phyloP scores from a whole-genome alignment of 2,797 vertebrate species.

The Lateolabrax maculatus region DNA sequence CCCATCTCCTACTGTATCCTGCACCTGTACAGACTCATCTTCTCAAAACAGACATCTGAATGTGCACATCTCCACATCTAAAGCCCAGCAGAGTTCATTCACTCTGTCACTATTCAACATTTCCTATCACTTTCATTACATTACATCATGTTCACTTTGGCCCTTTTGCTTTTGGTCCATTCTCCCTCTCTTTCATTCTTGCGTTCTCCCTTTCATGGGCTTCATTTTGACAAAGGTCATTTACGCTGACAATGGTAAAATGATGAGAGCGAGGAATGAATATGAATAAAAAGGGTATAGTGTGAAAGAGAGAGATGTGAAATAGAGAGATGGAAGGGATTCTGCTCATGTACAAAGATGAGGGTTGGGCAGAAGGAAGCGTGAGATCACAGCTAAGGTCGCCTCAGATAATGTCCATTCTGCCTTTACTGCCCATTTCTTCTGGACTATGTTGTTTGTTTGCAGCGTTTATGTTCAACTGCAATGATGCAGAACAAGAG shows the following conservation, averaged over 20 bases:
- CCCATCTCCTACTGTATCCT: background rate
- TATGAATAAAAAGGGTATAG: constrained; percentile 1
- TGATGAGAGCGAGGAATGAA: constrained; percentile 26
- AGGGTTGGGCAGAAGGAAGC: background rate
- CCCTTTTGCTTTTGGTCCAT: constrained; percentile 11
- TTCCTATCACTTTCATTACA: constrained; percentile 50
- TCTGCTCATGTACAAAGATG: background rate
- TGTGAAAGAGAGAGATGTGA: background rate
- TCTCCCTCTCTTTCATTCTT: background rate
- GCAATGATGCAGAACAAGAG: background rate
- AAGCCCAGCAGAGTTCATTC: background rate
- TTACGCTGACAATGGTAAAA: constrained; percentile 23
- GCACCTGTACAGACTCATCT: background rate
- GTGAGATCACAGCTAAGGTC: background rate
- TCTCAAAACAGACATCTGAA: background rate
- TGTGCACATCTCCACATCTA: background rate
- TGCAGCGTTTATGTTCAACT: background rate
- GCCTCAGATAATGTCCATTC: background rate
- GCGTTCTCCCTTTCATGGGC: constrained; percentile 18
- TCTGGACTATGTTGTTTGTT: background rate
- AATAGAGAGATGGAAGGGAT: constrained; percentile 1
- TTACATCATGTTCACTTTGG: constrained; percentile 54
- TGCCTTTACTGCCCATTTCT: background rate
- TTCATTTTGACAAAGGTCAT: constrained; percentile 59
- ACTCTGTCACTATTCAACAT: constrained; percentile 3